Evolutionary conservation across 2,797 vertebrate species (phyloP).

Genomic region (Gymnodraco acuticeps): DNA sequence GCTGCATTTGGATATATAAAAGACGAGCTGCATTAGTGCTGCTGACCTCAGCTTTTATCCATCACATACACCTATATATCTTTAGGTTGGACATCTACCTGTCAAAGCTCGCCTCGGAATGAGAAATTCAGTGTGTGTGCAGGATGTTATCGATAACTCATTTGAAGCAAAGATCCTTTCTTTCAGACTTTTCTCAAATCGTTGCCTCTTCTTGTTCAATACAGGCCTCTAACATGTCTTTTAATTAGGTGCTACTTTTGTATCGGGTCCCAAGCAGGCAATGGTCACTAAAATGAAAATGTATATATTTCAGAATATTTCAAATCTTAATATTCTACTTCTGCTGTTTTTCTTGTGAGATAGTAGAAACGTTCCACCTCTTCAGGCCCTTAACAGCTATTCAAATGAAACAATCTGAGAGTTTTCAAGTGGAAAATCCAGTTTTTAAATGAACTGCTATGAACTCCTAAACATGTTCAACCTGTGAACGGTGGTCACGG

Average conservation of each 20-base stretch:
- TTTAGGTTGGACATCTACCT: conserved; percentile 47
- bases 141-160: conserved; percentile 21
- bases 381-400: too few species aligned
- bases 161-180: conserved; percentile 1
- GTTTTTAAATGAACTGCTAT: not conserved
- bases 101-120: conserved; percentile 28
- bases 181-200: not conserved
- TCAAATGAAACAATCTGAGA: conserved; percentile 10
- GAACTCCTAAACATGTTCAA: not conserved
- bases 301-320: not conserved
- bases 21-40: conserved; percentile 46
- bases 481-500: not conserved
- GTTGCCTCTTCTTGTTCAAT: too few species aligned
- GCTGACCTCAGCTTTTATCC: conserved; percentile 11
- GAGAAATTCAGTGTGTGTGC: conserved; percentile 27
- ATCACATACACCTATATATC: conserved; percentile 46
- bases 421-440: not conserved
- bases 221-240: not conserved
- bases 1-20: conserved; percentile 38
- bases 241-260: not conserved
- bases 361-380: not conserved
- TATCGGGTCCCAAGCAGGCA: not conserved
- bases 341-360: not conserved
- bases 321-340: not conserved
- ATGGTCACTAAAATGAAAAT: too few species aligned